These are phyloP conservation scores for Mormyrus proboscirostris DNA, from an alignment of 2,797 vertebrate species.

Conservation along the genomic window DNA sequence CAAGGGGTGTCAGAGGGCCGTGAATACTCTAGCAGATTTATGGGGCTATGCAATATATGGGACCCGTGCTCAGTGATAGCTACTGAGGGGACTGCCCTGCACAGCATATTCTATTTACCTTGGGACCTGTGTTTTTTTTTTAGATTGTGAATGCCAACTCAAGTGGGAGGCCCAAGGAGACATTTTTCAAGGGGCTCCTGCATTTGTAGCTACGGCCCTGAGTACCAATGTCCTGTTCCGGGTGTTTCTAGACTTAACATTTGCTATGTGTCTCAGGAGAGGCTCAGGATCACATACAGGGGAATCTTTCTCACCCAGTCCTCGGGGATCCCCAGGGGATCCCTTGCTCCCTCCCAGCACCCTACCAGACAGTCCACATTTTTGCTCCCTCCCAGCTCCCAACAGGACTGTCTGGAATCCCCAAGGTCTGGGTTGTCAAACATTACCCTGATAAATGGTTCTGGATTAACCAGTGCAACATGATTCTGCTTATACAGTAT, in stretches of 20 bases:
- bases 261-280: background rate
- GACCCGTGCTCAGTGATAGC: background rate
- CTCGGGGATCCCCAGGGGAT: background rate
- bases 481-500: background rate
- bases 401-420: background rate
- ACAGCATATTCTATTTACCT: background rate
- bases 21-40: background rate
- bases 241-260: background rate
- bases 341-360: background rate
- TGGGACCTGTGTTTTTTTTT: background rate
- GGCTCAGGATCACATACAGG: background rate
- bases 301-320: background rate
- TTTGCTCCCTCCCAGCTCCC: no score
- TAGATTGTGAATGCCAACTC: background rate
- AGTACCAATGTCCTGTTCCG: background rate
- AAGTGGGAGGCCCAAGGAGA: background rate
- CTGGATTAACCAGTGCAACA: background rate
- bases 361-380: no score
- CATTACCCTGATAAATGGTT: background rate
- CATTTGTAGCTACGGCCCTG: background rate
- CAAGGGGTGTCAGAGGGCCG: background rate
- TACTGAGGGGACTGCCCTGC: background rate
- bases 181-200: background rate
- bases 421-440: background rate
- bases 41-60: background rate